These are phyloP conservation scores for Acrocephalus kingi DNA, from an alignment of 2,113 vertebrate genomes.

Conservation along the genomic window DNA sequence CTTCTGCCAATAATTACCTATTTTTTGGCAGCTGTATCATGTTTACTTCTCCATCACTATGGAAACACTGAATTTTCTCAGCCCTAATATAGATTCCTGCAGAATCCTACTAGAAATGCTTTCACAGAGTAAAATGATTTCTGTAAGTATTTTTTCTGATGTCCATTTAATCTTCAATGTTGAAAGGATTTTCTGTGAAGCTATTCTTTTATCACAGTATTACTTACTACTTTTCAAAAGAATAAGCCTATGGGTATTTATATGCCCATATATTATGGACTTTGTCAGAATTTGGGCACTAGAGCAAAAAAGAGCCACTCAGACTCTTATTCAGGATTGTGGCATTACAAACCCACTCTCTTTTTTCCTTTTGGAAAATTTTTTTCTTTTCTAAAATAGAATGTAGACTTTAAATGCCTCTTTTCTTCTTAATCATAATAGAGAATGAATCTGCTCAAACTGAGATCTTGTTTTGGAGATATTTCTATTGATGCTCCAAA, in stretches of 20 bases:
- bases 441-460: background rate
- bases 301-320: background rate
- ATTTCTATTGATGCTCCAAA: background rate
- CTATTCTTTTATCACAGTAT: background rate
- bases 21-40: constrained; percentile 28
- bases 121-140: background rate
- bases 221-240: background rate
- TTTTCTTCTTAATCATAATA: background rate
- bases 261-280: background rate
- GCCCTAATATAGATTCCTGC: background rate
- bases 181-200: background rate
- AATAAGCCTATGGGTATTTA: background rate
- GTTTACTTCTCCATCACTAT: constrained; percentile 58
- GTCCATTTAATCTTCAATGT: background rate
- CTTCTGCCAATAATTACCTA: constrained; percentile 44
- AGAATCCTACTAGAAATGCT: constrained; percentile 13
- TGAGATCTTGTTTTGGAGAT: background rate
- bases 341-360: background rate
- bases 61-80: constrained; percentile 47
- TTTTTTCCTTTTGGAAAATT: background rate
- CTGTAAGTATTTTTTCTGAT: background rate
- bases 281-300: background rate
- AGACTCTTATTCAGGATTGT: background rate
- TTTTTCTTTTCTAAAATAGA: background rate
- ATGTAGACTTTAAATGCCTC: background rate